Evolutionary conservation across 2,888 invertebrate species (phyloP), one percentile per base, ranked within the genome.

Genomic region (Lysandra bellargus): DNA sequence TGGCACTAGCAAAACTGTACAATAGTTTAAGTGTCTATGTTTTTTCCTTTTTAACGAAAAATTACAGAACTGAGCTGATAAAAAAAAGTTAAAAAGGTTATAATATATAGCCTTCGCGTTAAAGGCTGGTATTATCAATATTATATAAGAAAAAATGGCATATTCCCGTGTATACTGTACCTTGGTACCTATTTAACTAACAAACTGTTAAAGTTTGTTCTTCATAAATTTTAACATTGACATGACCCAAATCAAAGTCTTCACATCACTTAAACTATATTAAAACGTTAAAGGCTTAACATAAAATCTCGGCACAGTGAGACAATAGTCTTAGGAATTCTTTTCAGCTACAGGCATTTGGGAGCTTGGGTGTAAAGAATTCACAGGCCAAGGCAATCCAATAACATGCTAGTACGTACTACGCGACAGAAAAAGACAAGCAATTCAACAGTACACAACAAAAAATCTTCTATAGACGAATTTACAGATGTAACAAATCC

Each of bases 311-410:
- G 7, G 61, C 61, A 61, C 17, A 30, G 4, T 4, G 64, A 64
- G 64, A 30, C 64, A 64, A 30, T 23, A 64, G 30, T 64, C 73
- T 72, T 1, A 17, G 73, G 17, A 73, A 40, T 73, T 73, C 73
- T 73, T 40, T 73, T 40, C 40, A 73, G 7, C 73, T 4, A 44
- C 7, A 49, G 64, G 80, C 79, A 78, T 79, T 80, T 80, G 80
- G 80, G 80, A 81, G 79, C 78, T 81, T 78, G 79, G 79, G 61
- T 80, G 81, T 82, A 82, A 83, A 79, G 81, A 81, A 83, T 82
- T 83, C 81, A 74, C 30, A 79, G 81, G 81, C 76, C 79, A 78
- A 80, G 76, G 81, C 80, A 82, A 83, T 82, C 81, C 82, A 82
- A 83, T 83, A 84, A 80, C 82, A 73, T 78, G 77, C 49, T 1